Evolutionary conservation across 1,140 invertebrate species (phyloP).

Genomic region (Cydia pomonella): DNA sequence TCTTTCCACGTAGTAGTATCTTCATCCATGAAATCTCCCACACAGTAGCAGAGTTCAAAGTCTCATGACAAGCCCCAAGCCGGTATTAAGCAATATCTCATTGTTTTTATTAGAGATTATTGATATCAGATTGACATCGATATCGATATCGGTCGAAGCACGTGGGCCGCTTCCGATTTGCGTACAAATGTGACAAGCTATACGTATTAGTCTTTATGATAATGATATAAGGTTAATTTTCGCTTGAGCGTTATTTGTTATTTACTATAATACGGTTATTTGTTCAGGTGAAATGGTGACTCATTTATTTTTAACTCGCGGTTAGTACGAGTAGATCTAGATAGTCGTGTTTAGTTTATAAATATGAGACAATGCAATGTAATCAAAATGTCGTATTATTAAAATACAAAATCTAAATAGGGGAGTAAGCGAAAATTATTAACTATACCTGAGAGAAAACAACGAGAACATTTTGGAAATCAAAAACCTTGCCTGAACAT

Average conservation of each 20-base stretch:
- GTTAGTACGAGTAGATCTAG: background rate
- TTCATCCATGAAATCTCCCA: background rate
- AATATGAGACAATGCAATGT: background rate
- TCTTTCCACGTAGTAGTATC: background rate
- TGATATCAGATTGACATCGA: slow-evolving; percentile 4
- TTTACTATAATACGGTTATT: background rate
- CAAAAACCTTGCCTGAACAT: no score
- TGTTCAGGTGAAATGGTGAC: background rate
- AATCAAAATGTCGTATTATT: no score
- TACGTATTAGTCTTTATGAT: background rate
- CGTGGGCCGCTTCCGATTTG: slow-evolving; percentile 19
- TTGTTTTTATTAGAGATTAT: slow-evolving; percentile 26
- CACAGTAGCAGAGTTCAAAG: background rate
- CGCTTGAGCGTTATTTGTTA: background rate
- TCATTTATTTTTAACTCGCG: background rate
- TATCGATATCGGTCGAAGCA: background rate
- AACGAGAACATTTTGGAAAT: no score
- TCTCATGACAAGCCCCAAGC: background rate
- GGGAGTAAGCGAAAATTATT: no score
- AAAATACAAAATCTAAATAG: no score
- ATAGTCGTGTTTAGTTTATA: background rate
- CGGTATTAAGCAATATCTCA: slow-evolving; percentile 8
- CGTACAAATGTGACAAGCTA: background rate
- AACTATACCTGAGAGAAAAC: no score
- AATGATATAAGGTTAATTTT: background rate